Evolutionary conservation across 2,113 vertebrate species (phyloP).

Genomic region (Leptodactylus fuscus): DNA sequence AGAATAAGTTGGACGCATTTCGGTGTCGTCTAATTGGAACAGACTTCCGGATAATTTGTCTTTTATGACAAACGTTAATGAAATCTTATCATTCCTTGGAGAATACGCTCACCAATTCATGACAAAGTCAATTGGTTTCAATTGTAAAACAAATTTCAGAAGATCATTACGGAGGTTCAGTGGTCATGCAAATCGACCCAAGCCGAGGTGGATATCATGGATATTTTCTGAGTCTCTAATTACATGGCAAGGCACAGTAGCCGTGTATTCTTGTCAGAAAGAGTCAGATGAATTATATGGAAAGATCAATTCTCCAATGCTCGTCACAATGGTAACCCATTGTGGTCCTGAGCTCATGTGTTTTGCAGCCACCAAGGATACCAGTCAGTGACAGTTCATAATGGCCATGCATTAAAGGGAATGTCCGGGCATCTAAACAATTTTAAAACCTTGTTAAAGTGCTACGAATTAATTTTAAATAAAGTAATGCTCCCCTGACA

Average conservation of each 20-base stretch:
- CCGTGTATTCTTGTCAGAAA: constrained; percentile 16
- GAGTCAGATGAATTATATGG: constrained; percentile 25
- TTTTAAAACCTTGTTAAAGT: too few relatives aligned
- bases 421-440: too few relatives aligned
- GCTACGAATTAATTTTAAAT: too few relatives aligned
- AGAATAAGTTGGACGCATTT: neutral
- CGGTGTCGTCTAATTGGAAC: neutral
- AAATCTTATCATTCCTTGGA: constrained; percentile 3
- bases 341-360: neutral
- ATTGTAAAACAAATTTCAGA: constrained; percentile 24
- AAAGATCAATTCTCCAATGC: constrained; percentile 29
- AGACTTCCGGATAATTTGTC: constrained; percentile 19
- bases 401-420: neutral
- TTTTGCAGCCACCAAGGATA: neutral
- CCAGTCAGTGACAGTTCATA: neutral
- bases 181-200: constrained; percentile 28
- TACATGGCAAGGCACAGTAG: constrained; percentile 7
- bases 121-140: constrained; percentile 21
- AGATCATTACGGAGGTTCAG: neutral
- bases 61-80: constrained; percentile 25
- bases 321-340: neutral
- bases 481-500: too few relatives aligned
- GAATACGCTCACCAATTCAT: constrained; percentile 2
- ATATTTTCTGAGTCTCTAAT: constrained; percentile 5
- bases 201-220: constrained; percentile 3